Conservation (phyloP, 2,888 invertebrate genomes). For the Habrosyne pyritoides region DNA sequence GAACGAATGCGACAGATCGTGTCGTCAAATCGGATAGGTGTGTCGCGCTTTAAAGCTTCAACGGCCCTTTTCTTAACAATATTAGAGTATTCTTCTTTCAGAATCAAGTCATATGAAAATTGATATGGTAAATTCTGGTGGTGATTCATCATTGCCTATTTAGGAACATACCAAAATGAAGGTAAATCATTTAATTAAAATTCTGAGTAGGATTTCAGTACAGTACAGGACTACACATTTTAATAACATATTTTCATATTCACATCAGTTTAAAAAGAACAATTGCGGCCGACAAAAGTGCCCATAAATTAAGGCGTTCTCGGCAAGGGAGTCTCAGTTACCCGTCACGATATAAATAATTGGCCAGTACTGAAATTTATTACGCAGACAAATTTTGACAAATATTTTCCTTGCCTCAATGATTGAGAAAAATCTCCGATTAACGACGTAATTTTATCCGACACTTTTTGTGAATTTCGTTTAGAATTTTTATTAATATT, state of each 20-base stretch:
- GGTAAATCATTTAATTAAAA: background rate
- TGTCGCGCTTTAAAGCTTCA: too few relatives aligned
- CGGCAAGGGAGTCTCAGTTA: slow-evolving; percentile 64
- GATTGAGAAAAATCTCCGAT: slow-evolving; percentile 42
- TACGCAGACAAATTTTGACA: slow-evolving; percentile 70
- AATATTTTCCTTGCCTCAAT: slow-evolving; percentile 44
- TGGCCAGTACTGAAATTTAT: slow-evolving; percentile 69
- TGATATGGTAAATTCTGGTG: too few relatives aligned
- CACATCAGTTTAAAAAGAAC: slow-evolving; percentile 41
- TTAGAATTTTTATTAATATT: background rate
- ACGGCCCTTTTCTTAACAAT: too few relatives aligned
- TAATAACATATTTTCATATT: slow-evolving; percentile 18
- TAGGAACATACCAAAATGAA: background rate
- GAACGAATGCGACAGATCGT: too few relatives aligned
- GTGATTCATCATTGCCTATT: too few relatives aligned
- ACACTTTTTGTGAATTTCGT: background rate
- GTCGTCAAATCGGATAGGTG: too few relatives aligned
- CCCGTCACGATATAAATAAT: slow-evolving; percentile 73
- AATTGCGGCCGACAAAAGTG: slow-evolving; percentile 56
- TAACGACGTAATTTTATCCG: slow-evolving; percentile 17
- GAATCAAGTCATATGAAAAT: too few relatives aligned
- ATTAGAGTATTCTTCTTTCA: too few relatives aligned
- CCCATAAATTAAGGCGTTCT: slow-evolving; percentile 72
- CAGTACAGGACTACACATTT: background rate
- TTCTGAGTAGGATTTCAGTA: background rate